A percentile compares a stretch with the other conserved stretches of the same genome.
phyloP scores from a whole-genome alignment of 2,888 invertebrate genomes.

The Meiosimyza decipiens region DNA sequence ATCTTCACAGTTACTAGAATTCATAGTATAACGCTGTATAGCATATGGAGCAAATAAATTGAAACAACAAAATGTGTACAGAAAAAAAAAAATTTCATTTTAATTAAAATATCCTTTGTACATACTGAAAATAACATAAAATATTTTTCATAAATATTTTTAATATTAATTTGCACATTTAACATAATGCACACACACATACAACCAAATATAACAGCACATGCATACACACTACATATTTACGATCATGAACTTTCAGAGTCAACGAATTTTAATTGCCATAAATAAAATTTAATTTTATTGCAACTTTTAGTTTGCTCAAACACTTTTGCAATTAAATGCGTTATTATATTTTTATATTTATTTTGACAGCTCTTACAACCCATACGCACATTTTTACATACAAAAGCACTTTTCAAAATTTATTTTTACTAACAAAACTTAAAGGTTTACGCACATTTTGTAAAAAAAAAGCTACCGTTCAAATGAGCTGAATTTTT shows the following conservation, averaged over 20 bases:
- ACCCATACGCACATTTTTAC: too few species aligned
- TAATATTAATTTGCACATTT: background rate
- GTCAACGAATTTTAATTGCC: background rate
- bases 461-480: background rate
- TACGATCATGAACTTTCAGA: conserved; percentile 16
- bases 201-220: conserved; percentile 6
- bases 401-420: too few species aligned
- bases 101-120: too few species aligned
- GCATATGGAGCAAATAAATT: background rate
- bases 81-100: too few species aligned
- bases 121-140: background rate
- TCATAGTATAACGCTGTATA: too few species aligned
- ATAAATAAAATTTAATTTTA: background rate
- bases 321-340: too few species aligned
- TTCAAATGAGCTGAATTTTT: background rate
- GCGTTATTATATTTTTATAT: too few species aligned
- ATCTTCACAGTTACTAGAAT: too few species aligned
- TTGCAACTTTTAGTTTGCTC: too few species aligned
- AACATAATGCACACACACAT: background rate
- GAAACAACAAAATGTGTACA: too few species aligned
- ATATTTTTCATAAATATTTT: background rate
- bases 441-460: background rate
- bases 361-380: too few species aligned
- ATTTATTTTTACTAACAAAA: too few species aligned
- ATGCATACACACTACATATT: conserved; percentile 19